A percentile compares a stretch with the other conserved stretches of the same genome.
These are phyloP conservation scores for Neodiprion pinetum DNA, from an alignment of 1,140 invertebrate species.

Conservation along the genomic window DNA sequence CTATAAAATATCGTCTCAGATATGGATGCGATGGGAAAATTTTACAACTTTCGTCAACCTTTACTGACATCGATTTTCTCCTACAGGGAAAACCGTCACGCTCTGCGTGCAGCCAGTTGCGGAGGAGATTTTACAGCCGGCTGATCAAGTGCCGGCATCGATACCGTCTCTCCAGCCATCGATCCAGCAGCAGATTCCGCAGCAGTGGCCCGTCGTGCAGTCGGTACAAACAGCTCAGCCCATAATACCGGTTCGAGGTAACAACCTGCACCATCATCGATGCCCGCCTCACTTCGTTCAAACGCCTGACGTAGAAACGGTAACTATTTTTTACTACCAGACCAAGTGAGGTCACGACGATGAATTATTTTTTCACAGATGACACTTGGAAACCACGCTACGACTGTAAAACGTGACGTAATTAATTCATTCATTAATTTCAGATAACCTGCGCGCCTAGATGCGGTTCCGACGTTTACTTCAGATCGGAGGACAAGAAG, in stretches of 20 bases:
- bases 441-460: slow-evolving; percentile 74
- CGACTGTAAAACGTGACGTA: no score
- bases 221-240: slow-evolving; percentile 42
- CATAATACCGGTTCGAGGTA: slow-evolving; percentile 30
- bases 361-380: slow-evolving; percentile 25
- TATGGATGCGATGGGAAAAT: background rate
- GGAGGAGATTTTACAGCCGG: slow-evolving; percentile 46
- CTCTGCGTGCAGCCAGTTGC: slow-evolving; percentile 53
- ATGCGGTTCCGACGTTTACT: slow-evolving; percentile 83
- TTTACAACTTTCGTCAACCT: background rate
- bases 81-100: slow-evolving; percentile 28
- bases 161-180: slow-evolving; percentile 16
- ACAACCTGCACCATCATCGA: slow-evolving; percentile 43
- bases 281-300: slow-evolving; percentile 62
- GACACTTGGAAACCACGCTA: no score
- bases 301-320: slow-evolving; percentile 53
- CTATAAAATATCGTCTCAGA: no score
- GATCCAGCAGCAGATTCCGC: slow-evolving; percentile 52
- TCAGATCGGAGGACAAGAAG: slow-evolving; percentile 75
- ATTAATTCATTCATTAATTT: slow-evolving; percentile 18
- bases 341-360: slow-evolving; percentile 29
- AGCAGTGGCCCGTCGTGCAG: slow-evolving; percentile 42
- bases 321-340: slow-evolving; percentile 38
- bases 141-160: slow-evolving; percentile 53
- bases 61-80: no score